Evolutionary conservation across 2,888 invertebrate genomes (phyloP).

Genomic region (Spialia ferax): DNA sequence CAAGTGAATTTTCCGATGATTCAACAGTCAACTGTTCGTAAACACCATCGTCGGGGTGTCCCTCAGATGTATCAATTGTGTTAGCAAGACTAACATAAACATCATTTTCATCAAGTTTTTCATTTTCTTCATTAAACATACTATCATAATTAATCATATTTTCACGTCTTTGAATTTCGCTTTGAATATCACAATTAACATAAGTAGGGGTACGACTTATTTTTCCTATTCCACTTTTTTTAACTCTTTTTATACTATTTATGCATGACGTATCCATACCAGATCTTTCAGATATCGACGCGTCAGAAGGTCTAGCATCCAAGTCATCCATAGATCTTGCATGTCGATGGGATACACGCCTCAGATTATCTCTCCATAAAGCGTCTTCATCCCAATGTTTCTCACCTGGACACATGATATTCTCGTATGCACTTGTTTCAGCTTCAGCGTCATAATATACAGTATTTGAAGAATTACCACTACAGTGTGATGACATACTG

Average conservation of each 20-base stretch:
- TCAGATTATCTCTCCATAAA: conserved; percentile 92
- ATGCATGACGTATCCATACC: conserved; percentile 66
- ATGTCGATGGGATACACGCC: conserved; percentile 93
- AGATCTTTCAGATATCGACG: conserved; percentile 55
- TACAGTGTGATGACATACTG: conserved; percentile 83
- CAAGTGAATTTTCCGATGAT: conserved; percentile 54
- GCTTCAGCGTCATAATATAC: conserved; percentile 82
- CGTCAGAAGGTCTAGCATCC: conserved; percentile 78
- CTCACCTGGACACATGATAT: conserved; percentile 87
- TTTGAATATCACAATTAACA: conserved; percentile 90
- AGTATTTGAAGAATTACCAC: conserved; percentile 80
- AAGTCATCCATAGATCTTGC: conserved; percentile 94
- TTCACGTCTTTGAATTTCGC: conserved; percentile 71
- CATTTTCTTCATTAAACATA: conserved; percentile 56
- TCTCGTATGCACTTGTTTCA: conserved; percentile 77
- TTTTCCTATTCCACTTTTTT: conserved; percentile 69
- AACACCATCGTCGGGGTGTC: conserved; percentile 81
- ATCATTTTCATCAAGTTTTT: conserved; percentile 73
- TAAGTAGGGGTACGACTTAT: conserved; percentile 92
- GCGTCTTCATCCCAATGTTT: conserved; percentile 94
- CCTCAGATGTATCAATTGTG: conserved; percentile 56
- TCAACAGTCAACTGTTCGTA: conserved; percentile 86
- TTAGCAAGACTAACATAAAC: conserved; percentile 83
- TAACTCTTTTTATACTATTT: conserved; percentile 78
- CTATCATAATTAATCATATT: conserved; percentile 46